Conservation (phyloP, 1,140 invertebrate species). For the Zaprionus capensis region DNA sequence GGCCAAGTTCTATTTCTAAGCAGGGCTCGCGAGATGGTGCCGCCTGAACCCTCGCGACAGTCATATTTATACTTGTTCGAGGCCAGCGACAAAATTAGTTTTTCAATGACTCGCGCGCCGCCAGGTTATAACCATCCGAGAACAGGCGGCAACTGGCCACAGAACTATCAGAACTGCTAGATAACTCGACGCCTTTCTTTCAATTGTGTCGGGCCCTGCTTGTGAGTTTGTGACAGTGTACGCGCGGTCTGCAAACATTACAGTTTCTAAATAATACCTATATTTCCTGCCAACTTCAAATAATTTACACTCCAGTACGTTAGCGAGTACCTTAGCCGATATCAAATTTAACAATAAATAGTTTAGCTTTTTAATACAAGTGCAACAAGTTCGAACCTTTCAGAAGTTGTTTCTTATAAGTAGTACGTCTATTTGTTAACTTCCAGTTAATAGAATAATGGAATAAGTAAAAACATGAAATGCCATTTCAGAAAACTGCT, state of each 20-base stretch:
- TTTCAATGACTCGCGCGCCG: constrained; percentile 76
- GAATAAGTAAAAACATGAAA: no score
- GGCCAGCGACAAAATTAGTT: constrained; percentile 79
- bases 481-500: no score
- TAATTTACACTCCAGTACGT: no score
- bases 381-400: no score
- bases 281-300: neutral
- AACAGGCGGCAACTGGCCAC: constrained; percentile 25
- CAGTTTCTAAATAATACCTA: neutral
- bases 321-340: no score
- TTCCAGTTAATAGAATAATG: no score
- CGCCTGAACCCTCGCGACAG: constrained; percentile 67
- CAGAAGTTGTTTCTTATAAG: no score
- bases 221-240: neutral
- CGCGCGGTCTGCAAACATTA: neutral
- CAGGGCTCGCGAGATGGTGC: constrained; percentile 54
- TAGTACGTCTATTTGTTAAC: no score
- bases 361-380: no score
- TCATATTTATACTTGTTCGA: constrained; percentile 81
- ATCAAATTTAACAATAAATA: no score
- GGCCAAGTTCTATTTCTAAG: constrained; percentile 79
- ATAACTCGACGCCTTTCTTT: constrained; percentile 1
- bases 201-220: neutral
- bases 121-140: constrained; percentile 64
- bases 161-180: neutral